Conservation (phyloP, 2,797 vertebrate genomes). For the Catamblyrhynchus diadema region DNA sequence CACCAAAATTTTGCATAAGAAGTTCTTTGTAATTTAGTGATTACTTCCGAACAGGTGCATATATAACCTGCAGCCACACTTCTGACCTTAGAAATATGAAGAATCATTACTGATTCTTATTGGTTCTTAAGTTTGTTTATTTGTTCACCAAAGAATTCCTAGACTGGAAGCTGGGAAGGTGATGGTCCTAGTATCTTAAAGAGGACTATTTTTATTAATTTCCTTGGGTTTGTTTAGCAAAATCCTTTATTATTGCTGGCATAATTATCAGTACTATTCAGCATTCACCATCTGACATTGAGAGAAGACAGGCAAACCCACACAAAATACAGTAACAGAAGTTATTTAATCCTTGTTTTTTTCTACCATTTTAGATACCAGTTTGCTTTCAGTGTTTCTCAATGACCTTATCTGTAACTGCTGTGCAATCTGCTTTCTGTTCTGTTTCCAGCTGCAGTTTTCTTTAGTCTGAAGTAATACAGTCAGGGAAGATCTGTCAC, state of each 20-base stretch:
- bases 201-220: background rate
- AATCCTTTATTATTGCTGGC: background rate
- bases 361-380: no score
- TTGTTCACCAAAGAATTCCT: background rate
- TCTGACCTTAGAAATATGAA: background rate
- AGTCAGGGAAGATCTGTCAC: background rate
- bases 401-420: background rate
- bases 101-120: background rate
- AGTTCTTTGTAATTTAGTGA: background rate
- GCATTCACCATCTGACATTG: background rate
- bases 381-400: background rate
- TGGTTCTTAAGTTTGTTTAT: background rate
- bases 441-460: background rate
- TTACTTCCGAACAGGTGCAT: background rate
- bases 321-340: background rate
- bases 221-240: background rate
- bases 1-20: background rate
- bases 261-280: background rate
- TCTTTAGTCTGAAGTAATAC: background rate
- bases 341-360: no score
- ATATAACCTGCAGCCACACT: background rate
- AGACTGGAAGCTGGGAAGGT: background rate
- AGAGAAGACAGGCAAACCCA: background rate
- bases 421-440: background rate
- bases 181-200: background rate